Base-by-base conservation (phyloP, 2,797 vertebrate species). In the Onychomys leucogaster region DNA sequence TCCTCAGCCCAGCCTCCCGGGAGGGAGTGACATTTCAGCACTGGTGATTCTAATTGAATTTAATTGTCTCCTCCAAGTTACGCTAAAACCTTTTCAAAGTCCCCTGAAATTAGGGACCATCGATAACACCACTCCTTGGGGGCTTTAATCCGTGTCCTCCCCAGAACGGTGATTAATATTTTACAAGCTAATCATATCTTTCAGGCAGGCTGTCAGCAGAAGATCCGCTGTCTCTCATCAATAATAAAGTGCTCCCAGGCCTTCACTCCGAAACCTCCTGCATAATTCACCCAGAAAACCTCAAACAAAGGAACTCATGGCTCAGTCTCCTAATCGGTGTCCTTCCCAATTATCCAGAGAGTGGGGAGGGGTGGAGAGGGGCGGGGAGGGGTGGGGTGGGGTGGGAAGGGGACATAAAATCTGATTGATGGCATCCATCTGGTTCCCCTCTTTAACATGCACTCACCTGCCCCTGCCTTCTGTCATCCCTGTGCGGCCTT, bases 121-220 rank as follows among this genome's bases (percentile, higher is more conserved):
- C 4, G 96, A 95, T 94, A 98, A 96, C 25, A 75, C 92, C 5
- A 1, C 90, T 98, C 96, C 98, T 97, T 32, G 49, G 98, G 97
- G 95, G 90, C 55, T 94, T 98, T 98, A 96, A 94, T 97, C 92
- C 84, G 49, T 94, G 71, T 98, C 98, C 97, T 97, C 98, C 98
- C 96, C 23, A 76, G 98, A 93, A 98, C 43, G 8, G 78, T 63
- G 95, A 98, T 99, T 98, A 98, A 99, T 98, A 98, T 98, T 98
- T 98, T 94, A 98, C 94, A 88, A 98, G 98, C 98, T 98, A 98
- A 99, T 99, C 98, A 98, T 98, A 92, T 98, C 98, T 98, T 97
- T 97, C 43, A 93, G 97, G 98, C 98, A 98, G 98, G 98, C 97
- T 98, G 98, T 98, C 98, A 98, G 98, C 92, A 5, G 37, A 75